A percentile compares a stretch with the other conserved stretches of the same genome.
phyloP scores from a whole-genome alignment of 2,888 invertebrate species.

The Drosophila antonietae region DNA sequence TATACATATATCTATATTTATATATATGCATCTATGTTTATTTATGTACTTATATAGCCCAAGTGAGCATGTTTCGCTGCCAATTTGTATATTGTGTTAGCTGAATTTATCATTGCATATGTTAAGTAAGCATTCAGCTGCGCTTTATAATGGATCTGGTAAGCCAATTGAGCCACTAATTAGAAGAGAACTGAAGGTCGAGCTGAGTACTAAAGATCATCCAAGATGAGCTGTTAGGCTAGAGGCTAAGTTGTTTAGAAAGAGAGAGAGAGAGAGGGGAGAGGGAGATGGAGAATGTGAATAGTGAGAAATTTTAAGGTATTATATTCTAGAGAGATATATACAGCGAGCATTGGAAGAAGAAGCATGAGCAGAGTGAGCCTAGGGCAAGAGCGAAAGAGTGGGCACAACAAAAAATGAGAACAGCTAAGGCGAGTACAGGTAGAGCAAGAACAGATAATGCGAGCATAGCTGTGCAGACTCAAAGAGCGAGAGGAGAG shows the following conservation, averaged over 20 bases:
- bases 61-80: slow-evolving; percentile 7
- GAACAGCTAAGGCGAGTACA: no score
- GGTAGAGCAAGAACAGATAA: no score
- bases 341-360: no score
- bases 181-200: neutral
- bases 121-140: slow-evolving; percentile 9
- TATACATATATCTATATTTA: neutral
- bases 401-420: no score
- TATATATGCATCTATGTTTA: neutral
- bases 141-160: slow-evolving; percentile 25
- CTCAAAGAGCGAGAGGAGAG: no score
- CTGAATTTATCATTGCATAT: slow-evolving; percentile 15
- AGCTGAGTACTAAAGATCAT: neutral
- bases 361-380: no score
- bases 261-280: no score
- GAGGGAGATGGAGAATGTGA: no score
- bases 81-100: neutral
- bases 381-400: no score
- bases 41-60: neutral
- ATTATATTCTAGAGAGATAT: no score
- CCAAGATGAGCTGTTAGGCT: neutral
- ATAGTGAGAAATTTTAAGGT: no score
- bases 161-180: neutral
- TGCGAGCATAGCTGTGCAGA: no score
- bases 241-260: neutral